These are phyloP conservation scores for Eupithecia subfuscata DNA, from an alignment of 2,888 invertebrate species.

Conservation along the genomic window DNA sequence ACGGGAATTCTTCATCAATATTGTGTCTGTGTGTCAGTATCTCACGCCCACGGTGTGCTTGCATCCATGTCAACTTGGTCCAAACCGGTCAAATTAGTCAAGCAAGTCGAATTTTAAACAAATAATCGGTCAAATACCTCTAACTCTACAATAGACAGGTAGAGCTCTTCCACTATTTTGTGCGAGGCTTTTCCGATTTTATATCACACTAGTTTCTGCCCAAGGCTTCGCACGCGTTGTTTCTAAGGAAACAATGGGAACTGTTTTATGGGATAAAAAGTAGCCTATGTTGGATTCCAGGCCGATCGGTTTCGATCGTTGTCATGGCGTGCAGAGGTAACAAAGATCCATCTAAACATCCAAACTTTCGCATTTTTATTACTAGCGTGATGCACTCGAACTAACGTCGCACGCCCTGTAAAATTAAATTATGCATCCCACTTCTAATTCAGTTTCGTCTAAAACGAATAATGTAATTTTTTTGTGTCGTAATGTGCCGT, in stretches of 20 bases:
- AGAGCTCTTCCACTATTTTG: neutral
- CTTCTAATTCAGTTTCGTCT: neutral
- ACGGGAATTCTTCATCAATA: conserved; percentile 36
- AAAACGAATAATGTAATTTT: neutral
- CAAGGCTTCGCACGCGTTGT: too few species aligned
- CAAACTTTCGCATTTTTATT: too few species aligned
- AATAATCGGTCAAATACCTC: conserved; percentile 57
- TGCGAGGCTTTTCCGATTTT: neutral
- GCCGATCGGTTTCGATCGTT: too few species aligned
- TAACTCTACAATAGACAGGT: neutral
- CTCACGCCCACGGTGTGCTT: conserved; percentile 35
- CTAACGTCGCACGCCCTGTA: neutral
- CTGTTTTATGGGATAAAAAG: too few species aligned
- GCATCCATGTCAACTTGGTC: conserved; percentile 40
- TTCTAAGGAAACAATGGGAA: too few species aligned
- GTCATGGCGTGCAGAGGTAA: too few species aligned
- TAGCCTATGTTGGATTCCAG: too few species aligned
- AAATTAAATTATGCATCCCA: neutral
- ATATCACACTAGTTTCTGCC: neutral
- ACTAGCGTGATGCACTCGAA: too few species aligned
- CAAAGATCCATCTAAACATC: too few species aligned
- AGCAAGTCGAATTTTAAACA: conserved; percentile 42
- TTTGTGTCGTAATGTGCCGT: neutral
- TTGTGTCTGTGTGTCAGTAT: conserved; percentile 42
- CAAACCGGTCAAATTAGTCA: conserved; percentile 41